phyloP scores from a whole-genome alignment of 2,888 invertebrate genomes.

The Psylliodes chrysocephalus region DNA sequence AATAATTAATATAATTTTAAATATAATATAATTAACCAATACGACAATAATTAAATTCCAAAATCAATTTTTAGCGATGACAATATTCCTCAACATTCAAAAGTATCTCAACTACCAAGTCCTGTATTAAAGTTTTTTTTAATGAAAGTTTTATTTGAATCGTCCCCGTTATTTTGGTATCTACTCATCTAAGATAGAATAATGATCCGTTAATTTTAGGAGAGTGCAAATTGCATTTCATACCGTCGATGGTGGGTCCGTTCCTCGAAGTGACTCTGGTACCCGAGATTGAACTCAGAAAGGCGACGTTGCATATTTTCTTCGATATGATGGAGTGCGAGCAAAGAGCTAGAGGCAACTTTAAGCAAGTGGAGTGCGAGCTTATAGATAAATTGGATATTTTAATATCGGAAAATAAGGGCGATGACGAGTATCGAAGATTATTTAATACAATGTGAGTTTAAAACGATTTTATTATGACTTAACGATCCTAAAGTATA shows the following conservation, averaged over 20 bases:
- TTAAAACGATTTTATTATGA: neutral
- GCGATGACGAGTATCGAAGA: slow-evolving; percentile 91
- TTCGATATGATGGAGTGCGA: slow-evolving; percentile 97
- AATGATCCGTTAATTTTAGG: slow-evolving; percentile 70
- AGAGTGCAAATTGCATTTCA: slow-evolving; percentile 87
- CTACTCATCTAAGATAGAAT: no score
- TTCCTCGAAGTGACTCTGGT: slow-evolving; percentile 93
- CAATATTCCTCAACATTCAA: no score
- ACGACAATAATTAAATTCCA: no score
- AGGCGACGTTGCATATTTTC: slow-evolving; percentile 90
- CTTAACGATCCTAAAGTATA: no score
- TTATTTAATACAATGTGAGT: slow-evolving; percentile 97
- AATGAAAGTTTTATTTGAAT: no score
- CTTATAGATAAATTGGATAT: slow-evolving; percentile 94
- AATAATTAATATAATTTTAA: no score
- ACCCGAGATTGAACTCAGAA: slow-evolving; percentile 84
- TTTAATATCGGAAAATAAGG: slow-evolving; percentile 91
- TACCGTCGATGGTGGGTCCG: slow-evolving; percentile 93
- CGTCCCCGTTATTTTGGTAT: no score
- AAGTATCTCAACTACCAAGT: no score
- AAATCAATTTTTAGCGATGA: no score
- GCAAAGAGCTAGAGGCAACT: slow-evolving; percentile 83
- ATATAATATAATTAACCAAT: no score
- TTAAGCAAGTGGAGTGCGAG: slow-evolving; percentile 91
- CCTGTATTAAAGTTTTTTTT: no score